A percentile compares a stretch with the other conserved stretches of the same genome.
These are phyloP conservation scores for Drosophila subobscura DNA, from an alignment of 1,140 invertebrate genomes.

Conservation along the genomic window DNA sequence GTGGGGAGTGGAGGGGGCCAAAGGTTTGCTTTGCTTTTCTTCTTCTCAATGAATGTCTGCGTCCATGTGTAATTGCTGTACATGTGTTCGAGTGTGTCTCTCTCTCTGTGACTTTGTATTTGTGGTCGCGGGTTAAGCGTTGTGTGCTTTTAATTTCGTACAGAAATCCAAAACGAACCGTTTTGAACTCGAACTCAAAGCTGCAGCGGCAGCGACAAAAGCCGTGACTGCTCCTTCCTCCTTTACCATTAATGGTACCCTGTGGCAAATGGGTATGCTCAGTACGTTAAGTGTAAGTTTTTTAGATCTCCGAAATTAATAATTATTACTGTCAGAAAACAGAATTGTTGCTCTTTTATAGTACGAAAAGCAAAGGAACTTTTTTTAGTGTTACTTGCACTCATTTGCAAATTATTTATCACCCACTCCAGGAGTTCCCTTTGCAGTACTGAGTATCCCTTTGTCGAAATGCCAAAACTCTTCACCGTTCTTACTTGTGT, in stretches of 20 bases:
- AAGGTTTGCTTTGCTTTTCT: constrained; percentile 35
- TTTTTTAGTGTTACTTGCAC: too few relatives aligned
- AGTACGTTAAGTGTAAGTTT: too few relatives aligned
- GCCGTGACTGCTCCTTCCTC: constrained; percentile 34
- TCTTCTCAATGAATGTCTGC: constrained; percentile 42
- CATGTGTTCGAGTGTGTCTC: constrained; percentile 23
- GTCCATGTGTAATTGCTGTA: constrained; percentile 21
- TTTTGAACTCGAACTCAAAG: constrained; percentile 52
- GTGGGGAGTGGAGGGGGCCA: background rate
- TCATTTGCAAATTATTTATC: too few relatives aligned
- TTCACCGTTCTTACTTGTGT: too few relatives aligned
- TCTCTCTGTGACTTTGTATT: constrained; percentile 18
- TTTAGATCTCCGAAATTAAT: too few relatives aligned
- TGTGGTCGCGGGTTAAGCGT: constrained; percentile 51
- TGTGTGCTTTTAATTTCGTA: constrained; percentile 71
- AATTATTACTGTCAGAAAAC: too few relatives aligned
- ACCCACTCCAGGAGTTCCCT: too few relatives aligned
- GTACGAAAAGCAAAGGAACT: too few relatives aligned
- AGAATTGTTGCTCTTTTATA: too few relatives aligned
- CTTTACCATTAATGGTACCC: constrained; percentile 14
- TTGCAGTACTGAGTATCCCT: too few relatives aligned
- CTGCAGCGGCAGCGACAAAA: constrained; percentile 32
- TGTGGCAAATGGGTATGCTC: too few relatives aligned
- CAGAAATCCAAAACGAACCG: constrained; percentile 55
- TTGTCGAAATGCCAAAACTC: too few relatives aligned